phyloP scores from a whole-genome alignment of 2,113 vertebrate species.

The Nettapus auritus region DNA sequence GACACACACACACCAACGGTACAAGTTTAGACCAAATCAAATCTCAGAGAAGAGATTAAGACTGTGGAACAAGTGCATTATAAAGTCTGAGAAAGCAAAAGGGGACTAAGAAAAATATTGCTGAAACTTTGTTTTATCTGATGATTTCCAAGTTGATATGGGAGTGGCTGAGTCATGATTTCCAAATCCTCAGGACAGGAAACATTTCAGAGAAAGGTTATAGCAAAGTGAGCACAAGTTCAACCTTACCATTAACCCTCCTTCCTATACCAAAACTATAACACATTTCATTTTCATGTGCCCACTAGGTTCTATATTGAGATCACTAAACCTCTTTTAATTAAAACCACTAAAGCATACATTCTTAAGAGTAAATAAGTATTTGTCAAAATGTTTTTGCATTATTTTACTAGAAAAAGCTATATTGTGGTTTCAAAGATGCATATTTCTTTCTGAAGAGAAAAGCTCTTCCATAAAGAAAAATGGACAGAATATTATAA shows the following conservation, averaged over 20 bases:
- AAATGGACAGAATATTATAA: neutral
- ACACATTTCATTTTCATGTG: neutral
- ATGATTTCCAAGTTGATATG: neutral
- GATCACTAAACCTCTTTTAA: neutral
- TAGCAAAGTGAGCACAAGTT: neutral
- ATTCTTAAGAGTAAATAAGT: neutral
- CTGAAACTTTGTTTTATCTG: neutral
- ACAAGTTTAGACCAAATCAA: neutral
- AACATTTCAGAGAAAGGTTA: neutral
- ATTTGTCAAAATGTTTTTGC: neutral
- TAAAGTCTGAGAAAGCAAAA: neutral
- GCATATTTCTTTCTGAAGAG: neutral
- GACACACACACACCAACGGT: neutral
- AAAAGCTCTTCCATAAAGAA: neutral
- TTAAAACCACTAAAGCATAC: neutral
- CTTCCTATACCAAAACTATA: neutral
- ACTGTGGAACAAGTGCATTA: neutral
- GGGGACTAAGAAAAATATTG: neutral
- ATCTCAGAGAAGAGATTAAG: neutral
- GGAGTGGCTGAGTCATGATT: constrained; percentile 6
- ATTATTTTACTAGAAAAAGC: neutral
- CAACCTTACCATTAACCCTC: neutral
- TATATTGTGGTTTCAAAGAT: neutral
- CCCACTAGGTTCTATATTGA: neutral
- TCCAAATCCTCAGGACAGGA: neutral